Evolutionary conservation across 2,113 vertebrate species (phyloP).

Genomic region (Anoura caudifer): DNA sequence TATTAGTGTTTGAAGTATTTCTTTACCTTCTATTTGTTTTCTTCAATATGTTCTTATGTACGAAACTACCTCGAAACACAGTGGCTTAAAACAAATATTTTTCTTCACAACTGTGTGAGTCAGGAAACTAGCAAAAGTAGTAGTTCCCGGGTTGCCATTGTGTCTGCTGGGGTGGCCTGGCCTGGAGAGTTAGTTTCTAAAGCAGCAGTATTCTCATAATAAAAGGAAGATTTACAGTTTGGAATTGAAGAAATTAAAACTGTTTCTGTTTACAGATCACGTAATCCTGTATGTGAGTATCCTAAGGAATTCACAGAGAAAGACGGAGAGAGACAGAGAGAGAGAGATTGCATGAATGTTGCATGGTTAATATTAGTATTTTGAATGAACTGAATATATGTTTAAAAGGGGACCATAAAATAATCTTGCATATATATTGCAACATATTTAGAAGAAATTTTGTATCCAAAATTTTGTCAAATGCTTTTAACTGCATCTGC

Average conservation of each 20-base stretch:
- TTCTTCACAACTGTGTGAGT: not conserved
- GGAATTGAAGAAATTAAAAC: not conserved
- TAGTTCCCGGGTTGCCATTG: not conserved
- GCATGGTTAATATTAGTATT: not conserved
- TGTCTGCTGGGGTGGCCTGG: accelerated
- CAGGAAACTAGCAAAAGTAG: not conserved
- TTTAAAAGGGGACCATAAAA: not conserved
- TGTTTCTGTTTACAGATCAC: not conserved
- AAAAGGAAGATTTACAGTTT: not conserved
- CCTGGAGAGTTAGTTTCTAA: not conserved
- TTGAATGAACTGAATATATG: not conserved
- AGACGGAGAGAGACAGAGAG: too few relatives aligned
- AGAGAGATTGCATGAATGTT: not conserved
- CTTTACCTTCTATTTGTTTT: not conserved
- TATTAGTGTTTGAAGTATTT: not conserved
- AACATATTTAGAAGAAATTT: not conserved
- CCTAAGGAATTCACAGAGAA: not conserved
- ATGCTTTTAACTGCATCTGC: too few relatives aligned
- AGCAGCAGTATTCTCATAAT: not conserved
- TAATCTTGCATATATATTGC: not conserved
- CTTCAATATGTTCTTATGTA: not conserved
- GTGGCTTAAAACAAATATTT: not conserved
- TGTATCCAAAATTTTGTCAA: not conserved
- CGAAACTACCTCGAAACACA: not conserved
- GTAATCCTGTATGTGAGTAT: not conserved